Percentiles rank a stretch among this genome's conserved stretches.
These are phyloP conservation scores for Heteromurus nitidus DNA, from an alignment of 2,888 invertebrate species.

Conservation along the genomic window DNA sequence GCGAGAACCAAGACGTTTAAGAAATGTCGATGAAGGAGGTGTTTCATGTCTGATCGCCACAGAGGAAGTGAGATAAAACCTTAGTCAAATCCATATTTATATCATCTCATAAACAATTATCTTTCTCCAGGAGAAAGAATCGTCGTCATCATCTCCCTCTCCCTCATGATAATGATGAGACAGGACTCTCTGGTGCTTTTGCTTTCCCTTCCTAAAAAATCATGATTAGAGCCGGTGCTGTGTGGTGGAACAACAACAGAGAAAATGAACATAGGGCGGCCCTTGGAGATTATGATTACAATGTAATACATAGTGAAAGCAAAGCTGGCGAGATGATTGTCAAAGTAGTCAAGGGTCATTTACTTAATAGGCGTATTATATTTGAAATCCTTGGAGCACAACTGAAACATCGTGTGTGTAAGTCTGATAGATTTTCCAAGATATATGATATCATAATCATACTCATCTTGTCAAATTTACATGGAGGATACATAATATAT, in stretches of 20 bases:
- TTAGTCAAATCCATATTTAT: conserved; percentile 47
- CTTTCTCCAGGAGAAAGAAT: conserved; percentile 56
- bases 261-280: conserved; percentile 57
- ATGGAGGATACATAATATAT: too few relatives aligned
- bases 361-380: conserved; percentile 69
- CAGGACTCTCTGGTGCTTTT: conserved; percentile 27
- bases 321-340: conserved; percentile 68
- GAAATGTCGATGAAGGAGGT: too few relatives aligned
- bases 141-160: neutral
- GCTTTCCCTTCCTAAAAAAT: conserved; percentile 16
- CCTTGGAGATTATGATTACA: conserved; percentile 61
- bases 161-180: conserved; percentile 20
- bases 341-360: conserved; percentile 74
- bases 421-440: neutral
- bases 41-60: conserved; percentile 1
- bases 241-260: conserved; percentile 60
- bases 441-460: neutral
- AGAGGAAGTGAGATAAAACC: conserved; percentile 36
- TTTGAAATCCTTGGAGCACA: conserved; percentile 39
- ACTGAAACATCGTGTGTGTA: neutral
- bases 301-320: conserved; percentile 60
- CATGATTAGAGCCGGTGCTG: conserved; percentile 57
- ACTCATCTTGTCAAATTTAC: neutral
- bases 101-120: conserved; percentile 55
- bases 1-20: neutral